Conservation (phyloP, 2,888 invertebrate genomes). For the Petrolisthes manimaculis region DNA sequence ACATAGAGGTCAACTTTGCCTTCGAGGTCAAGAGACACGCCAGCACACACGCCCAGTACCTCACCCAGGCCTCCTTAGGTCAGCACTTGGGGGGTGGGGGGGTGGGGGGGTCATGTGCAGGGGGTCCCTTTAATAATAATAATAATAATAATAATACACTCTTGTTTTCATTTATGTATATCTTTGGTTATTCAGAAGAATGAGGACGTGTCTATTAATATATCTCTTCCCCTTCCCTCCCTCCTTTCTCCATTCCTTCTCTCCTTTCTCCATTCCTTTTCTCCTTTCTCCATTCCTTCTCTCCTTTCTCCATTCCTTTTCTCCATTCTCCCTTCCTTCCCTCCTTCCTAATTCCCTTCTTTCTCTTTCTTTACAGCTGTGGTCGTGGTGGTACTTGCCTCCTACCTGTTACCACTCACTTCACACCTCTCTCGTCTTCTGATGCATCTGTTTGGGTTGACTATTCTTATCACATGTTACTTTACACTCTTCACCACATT, state of each 20-base stretch:
- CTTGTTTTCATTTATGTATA: neutral
- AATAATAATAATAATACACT: too few relatives aligned
- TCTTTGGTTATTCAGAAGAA: too few relatives aligned
- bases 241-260: neutral
- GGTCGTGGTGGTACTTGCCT: conserved; percentile 42
- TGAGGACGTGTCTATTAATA: too few relatives aligned
- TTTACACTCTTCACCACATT: conserved; percentile 33
- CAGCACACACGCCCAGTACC: conserved; percentile 74
- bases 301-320: too few relatives aligned
- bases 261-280: neutral
- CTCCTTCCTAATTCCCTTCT: too few relatives aligned
- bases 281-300: neutral
- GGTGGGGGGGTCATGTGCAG: too few relatives aligned
- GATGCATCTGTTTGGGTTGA: conserved; percentile 44
- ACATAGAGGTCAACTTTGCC: conserved; percentile 71
- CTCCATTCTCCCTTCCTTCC: too few relatives aligned
- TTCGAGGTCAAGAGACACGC: conserved; percentile 76
- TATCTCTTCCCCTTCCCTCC: neutral
- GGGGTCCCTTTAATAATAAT: neutral
- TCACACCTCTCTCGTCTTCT: conserved; percentile 32
- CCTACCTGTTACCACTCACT: conserved; percentile 37
- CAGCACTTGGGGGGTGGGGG: conserved; percentile 12
- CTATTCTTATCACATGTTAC: conserved; percentile 38
- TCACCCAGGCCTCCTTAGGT: conserved; percentile 74
- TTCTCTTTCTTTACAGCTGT: conserved; percentile 28